Conservation (phyloP, 2,797 vertebrate species). For the Pampus argenteus region DNA sequence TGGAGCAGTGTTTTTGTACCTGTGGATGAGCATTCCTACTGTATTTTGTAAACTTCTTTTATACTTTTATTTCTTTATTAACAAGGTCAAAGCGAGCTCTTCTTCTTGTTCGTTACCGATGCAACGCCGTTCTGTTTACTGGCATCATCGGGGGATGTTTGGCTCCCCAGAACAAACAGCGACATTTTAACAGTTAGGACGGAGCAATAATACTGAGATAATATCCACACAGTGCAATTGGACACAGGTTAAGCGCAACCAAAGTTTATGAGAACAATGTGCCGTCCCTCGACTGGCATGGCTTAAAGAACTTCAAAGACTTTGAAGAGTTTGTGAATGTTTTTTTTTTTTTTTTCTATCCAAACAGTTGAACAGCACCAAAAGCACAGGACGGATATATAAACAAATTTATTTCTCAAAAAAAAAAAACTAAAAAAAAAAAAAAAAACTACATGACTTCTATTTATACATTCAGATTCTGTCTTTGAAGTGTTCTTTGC, state of each 20-base stretch:
- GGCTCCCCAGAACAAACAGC: conserved; percentile 61
- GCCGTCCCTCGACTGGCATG: conserved; percentile 72
- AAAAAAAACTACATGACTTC: conserved; percentile 28
- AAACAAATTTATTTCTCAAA: conserved; percentile 65
- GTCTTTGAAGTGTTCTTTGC: conserved; percentile 75
- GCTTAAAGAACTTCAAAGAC: conserved; percentile 76
- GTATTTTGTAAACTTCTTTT: conserved; percentile 61
- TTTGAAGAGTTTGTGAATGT: conserved; percentile 66
- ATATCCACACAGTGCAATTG: conserved; percentile 68
- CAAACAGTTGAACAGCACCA: conserved; percentile 69
- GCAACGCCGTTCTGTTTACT: conserved; percentile 33
- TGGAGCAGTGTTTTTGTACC: conserved; percentile 74
- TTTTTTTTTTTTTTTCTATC: conserved; percentile 69
- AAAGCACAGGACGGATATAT: conserved; percentile 62
- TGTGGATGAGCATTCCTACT: conserved; percentile 82
- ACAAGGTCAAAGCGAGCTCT: conserved; percentile 43
- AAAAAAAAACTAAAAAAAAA: conserved; percentile 11
- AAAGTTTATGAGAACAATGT: conserved; percentile 78
- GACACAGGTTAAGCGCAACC: conserved; percentile 76
- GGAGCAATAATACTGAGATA: conserved; percentile 53
- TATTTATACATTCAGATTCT: conserved; percentile 68
- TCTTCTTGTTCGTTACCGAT: conserved; percentile 36
- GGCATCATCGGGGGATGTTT: conserved; percentile 37
- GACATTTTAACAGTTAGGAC: conserved; percentile 45
- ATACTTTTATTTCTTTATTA: conserved; percentile 35